Evolutionary conservation across 2,113 vertebrate species (phyloP).

Genomic region (Triplophysa rosa): DNA sequence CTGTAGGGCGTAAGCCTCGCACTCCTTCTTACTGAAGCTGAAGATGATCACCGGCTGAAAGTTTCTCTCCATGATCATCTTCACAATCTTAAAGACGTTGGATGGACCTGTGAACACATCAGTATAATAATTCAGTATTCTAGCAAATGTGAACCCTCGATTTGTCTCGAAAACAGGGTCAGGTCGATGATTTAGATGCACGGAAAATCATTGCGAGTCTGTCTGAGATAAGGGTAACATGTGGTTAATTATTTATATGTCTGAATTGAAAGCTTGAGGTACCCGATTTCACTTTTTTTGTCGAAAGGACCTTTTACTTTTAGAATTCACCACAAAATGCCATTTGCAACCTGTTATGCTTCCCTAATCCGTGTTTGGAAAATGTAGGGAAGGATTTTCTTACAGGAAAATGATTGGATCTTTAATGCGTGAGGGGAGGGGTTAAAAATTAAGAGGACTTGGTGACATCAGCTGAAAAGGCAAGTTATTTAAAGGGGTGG

Average conservation of each 20-base stretch:
- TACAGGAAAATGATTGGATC: too few relatives aligned
- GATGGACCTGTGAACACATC: slow-evolving; percentile 81
- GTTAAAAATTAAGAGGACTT: too few relatives aligned
- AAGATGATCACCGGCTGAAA: slow-evolving; percentile 99
- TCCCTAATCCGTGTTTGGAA: not conserved
- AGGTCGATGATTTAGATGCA: not conserved
- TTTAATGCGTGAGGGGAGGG: too few relatives aligned
- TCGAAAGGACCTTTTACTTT: not conserved
- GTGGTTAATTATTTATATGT: not conserved
- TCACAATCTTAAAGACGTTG: slow-evolving; percentile 98
- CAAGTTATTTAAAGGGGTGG: too few relatives aligned
- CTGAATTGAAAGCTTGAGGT: not conserved
- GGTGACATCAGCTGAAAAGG: too few relatives aligned
- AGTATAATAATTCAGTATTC: not conserved
- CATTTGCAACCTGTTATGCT: too few relatives aligned
- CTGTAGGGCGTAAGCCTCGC: slow-evolving; percentile 96
- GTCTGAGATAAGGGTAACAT: not conserved
- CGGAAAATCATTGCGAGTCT: not conserved
- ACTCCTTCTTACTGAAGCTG: slow-evolving; percentile 99
- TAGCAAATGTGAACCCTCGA: too few relatives aligned
- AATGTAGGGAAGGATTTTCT: too few relatives aligned
- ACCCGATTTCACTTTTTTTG: not conserved
- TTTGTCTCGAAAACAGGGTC: not conserved
- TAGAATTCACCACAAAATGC: not conserved
- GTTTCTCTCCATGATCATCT: slow-evolving; percentile 99